Conservation (phyloP, 2,888 invertebrate genomes). For the Ypsolopha sequella region DNA sequence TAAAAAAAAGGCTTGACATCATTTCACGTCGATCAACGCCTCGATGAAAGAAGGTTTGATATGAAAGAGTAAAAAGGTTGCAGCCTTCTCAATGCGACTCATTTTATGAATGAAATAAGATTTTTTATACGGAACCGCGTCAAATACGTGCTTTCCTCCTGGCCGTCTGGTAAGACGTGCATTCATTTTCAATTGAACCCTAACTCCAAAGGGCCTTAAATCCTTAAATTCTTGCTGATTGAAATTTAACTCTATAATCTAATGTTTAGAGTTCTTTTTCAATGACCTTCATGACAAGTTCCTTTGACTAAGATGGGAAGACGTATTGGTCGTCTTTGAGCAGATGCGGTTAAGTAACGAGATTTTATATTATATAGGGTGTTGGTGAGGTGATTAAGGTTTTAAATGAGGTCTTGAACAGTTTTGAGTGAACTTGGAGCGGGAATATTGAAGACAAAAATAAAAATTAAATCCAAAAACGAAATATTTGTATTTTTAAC, state of each 20-base stretch:
- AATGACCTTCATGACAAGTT: constrained; percentile 20
- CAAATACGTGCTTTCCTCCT: constrained; percentile 68
- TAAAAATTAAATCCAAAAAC: too few relatives aligned
- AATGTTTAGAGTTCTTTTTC: too few relatives aligned
- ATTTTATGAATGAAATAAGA: constrained; percentile 70
- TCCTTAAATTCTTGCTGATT: background rate
- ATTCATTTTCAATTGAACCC: constrained; percentile 54
- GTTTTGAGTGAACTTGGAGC: constrained; percentile 6
- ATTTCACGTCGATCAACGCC: constrained; percentile 61
- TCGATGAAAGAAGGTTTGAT: constrained; percentile 21
- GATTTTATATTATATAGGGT: constrained; percentile 31
- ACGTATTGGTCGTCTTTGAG: constrained; percentile 34
- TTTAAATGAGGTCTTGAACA: constrained; percentile 8
- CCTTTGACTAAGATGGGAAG: constrained; percentile 35
- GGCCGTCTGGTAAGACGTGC: constrained; percentile 49
- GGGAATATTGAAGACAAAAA: too few relatives aligned
- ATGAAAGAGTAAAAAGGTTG: constrained; percentile 28
- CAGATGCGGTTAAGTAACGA: constrained; percentile 53
- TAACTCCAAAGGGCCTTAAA: constrained; percentile 18
- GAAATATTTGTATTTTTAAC: too few relatives aligned
- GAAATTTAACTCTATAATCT: constrained; percentile 15
- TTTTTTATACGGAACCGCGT: constrained; percentile 56
- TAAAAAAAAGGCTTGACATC: constrained; percentile 47
- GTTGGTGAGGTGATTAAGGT: constrained; percentile 19
- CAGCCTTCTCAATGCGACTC: constrained; percentile 56